A percentile compares a stretch with the other conserved stretches of the same genome.
Conservation (phyloP, 1,140 invertebrate species). For the Meloidogyne hapla region DNA sequence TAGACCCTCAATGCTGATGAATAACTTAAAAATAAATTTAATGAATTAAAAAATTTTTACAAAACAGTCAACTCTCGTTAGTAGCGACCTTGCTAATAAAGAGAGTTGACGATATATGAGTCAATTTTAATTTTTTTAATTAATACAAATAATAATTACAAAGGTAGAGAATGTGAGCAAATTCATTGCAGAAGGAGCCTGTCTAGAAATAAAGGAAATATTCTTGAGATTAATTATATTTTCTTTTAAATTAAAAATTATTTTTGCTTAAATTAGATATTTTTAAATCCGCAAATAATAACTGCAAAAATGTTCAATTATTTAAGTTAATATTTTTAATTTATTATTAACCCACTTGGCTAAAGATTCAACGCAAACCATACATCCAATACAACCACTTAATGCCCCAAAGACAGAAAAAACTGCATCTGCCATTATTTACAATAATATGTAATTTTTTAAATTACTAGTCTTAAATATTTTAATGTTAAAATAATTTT, state of each 20-base stretch:
- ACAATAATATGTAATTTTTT: background rate
- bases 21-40: constrained; percentile 68
- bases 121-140: no score
- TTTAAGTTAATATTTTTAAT: background rate
- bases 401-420: constrained; percentile 54
- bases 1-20: constrained; percentile 87
- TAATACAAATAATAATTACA: constrained; percentile 34
- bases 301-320: no score
- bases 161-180: constrained; percentile 90
- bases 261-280: background rate
- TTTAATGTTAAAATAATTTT: background rate
- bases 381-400: constrained; percentile 59
- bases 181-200: constrained; percentile 86
- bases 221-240: background rate
- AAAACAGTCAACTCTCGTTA: no score
- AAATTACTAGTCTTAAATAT: background rate
- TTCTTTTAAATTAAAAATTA: background rate
- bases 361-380: constrained; percentile 59
- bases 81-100: no score
- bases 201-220: constrained; percentile 68
- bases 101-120: no score
- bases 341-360: constrained; percentile 48
- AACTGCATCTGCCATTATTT: constrained; percentile 44
- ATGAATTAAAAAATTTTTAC: no score
- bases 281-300: background rate